These are phyloP conservation scores for Callionymus lyra DNA, from an alignment of 2,113 vertebrate species.

Conservation along the genomic window DNA sequence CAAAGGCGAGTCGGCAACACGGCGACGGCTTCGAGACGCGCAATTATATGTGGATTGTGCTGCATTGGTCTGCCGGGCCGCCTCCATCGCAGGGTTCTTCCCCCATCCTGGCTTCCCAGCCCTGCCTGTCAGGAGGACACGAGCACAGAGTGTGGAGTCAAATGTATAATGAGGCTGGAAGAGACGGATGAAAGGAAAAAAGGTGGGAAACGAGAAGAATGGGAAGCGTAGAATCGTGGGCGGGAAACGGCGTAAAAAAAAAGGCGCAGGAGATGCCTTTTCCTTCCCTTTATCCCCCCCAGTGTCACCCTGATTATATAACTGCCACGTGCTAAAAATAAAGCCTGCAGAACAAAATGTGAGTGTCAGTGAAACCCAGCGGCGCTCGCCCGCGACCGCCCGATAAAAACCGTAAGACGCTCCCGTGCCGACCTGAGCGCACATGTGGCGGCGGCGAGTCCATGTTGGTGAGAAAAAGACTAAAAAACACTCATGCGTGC, in stretches of 20 bases:
- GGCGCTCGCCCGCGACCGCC: conserved; percentile 41
- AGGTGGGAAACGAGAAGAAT: conserved; percentile 10
- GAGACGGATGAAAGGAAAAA: conserved; percentile 3
- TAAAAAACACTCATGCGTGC: conserved; percentile 11
- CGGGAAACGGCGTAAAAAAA: conserved; percentile 18
- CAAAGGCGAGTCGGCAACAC: too few species aligned
- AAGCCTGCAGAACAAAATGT: conserved; percentile 37
- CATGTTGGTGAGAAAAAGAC: conserved; percentile 15
- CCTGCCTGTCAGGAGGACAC: background rate
- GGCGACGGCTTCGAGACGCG: too few species aligned
- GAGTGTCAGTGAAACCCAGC: too few species aligned
- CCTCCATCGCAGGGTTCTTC: too few species aligned
- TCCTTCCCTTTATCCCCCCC: conserved; percentile 51
- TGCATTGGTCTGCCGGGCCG: too few species aligned
- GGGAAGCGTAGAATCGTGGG: conserved; percentile 8
- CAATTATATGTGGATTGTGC: too few species aligned
- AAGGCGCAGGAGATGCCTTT: conserved; percentile 35
- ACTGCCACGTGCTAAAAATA: conserved; percentile 71
- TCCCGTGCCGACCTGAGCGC: background rate
- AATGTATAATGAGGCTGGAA: conserved; percentile 2
- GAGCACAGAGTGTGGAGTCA: conserved; percentile 2
- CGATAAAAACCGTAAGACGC: conserved; percentile 7
- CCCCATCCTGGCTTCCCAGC: too few species aligned
- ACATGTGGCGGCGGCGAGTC: too few species aligned
- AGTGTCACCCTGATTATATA: conserved; percentile 74